Conservation (phyloP, 1,140 invertebrate genomes). For the Venustaconcha ellipsiformis region DNA sequence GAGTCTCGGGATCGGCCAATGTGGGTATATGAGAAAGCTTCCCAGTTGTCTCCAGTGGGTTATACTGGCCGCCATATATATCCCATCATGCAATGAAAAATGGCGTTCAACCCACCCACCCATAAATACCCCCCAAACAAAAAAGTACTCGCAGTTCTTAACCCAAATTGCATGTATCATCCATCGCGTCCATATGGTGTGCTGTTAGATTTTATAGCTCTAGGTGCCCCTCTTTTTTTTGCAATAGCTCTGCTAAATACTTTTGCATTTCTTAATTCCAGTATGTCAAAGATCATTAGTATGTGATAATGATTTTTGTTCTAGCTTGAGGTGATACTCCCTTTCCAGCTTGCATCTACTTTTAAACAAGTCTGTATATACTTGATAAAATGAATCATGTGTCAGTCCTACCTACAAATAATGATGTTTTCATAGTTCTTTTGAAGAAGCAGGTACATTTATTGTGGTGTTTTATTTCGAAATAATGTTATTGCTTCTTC, state of each 20-base stretch:
- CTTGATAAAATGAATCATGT: background rate
- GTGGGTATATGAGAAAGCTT: too few relatives aligned
- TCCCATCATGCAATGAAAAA: too few relatives aligned
- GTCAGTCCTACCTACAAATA: too few relatives aligned
- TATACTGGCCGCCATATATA: too few relatives aligned
- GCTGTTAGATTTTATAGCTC: slow-evolving; percentile 21
- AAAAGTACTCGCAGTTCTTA: slow-evolving; percentile 4
- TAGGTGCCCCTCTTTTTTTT: slow-evolving; percentile 14
- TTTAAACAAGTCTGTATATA: slow-evolving; percentile 12
- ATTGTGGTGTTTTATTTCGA: background rate
- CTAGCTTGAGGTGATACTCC: slow-evolving; percentile 17
- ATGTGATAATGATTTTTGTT: slow-evolving; percentile 29
- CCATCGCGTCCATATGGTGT: slow-evolving; percentile 35
- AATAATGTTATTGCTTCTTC: background rate
- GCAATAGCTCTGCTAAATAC: slow-evolving; percentile 28
- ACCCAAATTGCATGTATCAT: slow-evolving; percentile 38
- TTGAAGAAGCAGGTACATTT: background rate
- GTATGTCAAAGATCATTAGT: slow-evolving; percentile 29
- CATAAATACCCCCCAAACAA: too few relatives aligned
- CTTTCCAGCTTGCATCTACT: slow-evolving; percentile 28
- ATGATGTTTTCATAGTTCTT: too few relatives aligned
- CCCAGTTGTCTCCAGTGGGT: too few relatives aligned
- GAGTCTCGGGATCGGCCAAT: too few relatives aligned
- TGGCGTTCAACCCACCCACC: too few relatives aligned
- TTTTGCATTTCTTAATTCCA: slow-evolving; percentile 22